phyloP scores from a whole-genome alignment of 64 coral and sea anemone genomes.

The Montipora capricornis region DNA sequence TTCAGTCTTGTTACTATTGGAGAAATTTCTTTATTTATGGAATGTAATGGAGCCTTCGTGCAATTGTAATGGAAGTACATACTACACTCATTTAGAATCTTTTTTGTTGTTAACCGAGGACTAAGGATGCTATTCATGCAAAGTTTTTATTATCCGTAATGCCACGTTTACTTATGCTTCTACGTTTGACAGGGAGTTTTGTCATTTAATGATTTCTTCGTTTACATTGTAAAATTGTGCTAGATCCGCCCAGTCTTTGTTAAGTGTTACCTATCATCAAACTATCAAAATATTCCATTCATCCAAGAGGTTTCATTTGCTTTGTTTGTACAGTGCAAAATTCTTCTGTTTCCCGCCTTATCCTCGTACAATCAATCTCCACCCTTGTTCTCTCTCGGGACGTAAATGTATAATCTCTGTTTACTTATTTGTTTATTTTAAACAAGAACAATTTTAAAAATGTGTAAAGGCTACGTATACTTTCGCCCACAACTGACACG shows the following conservation, averaged over 20 bases:
- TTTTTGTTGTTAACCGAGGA: background rate
- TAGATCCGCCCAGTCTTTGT: conserved; percentile 19
- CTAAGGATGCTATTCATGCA: background rate
- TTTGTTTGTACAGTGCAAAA: conserved; percentile 4
- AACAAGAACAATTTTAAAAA: too few species aligned
- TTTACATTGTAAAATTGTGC: conserved; percentile 31
- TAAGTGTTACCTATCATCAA: conserved; percentile 2
- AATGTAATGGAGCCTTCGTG: background rate
- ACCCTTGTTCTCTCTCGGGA: too few species aligned
- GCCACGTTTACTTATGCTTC: background rate
- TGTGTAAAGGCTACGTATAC: too few species aligned
- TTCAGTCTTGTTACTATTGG: background rate
- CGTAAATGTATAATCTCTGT: too few species aligned
- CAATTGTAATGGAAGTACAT: too few species aligned
- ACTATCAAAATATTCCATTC: conserved; percentile 9
- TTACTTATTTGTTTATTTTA: too few species aligned
- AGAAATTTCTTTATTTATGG: background rate
- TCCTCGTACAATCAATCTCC: background rate
- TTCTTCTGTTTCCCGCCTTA: background rate
- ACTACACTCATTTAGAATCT: background rate
- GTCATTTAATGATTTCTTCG: conserved; percentile 4
- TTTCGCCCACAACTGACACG: too few species aligned
- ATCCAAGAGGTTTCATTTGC: conserved; percentile 8
- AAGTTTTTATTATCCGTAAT: background rate
- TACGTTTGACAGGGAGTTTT: conserved; percentile 4